Percentiles rank a stretch among this genome's conserved stretches.
Evolutionary conservation across 1,140 invertebrate genomes (phyloP).

Genomic region (Ylistrum balloti): DNA sequence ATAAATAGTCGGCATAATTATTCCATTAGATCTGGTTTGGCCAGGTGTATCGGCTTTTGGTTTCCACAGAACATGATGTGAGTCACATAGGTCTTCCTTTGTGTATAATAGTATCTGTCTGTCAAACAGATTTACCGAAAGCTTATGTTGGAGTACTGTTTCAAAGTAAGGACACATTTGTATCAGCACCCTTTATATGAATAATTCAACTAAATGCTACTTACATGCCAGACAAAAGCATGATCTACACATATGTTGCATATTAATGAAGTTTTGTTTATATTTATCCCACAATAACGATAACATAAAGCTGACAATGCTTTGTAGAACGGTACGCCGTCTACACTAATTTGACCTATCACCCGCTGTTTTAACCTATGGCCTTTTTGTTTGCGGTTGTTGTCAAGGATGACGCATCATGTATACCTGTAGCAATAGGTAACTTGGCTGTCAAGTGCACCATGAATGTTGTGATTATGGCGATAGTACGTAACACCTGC

Average conservation of each 20-base stretch:
- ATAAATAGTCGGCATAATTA: conserved; percentile 35
- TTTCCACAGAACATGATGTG: conserved; percentile 4
- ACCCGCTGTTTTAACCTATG: not conserved
- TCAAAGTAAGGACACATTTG: not conserved
- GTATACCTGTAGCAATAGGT: conserved; percentile 10
- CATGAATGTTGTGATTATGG: conserved; percentile 11
- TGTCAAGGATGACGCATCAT: conserved; percentile 30
- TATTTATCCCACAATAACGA: not conserved
- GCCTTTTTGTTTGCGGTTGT: conserved; percentile 27
- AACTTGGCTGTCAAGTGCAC: conserved; percentile 32
- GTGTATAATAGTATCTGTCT: conserved; percentile 2
- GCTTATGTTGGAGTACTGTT: not conserved
- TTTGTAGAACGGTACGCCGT: not conserved
- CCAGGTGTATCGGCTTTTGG: conserved; percentile 37
- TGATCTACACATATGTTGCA: not conserved
- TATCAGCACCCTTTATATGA: not conserved
- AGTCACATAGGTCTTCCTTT: not conserved
- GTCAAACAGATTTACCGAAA: not conserved
- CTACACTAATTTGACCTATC: conserved; percentile 20
- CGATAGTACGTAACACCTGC: conserved; percentile 31
- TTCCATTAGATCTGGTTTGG: conserved; percentile 38
- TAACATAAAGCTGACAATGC: not conserved
- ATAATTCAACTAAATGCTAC: not conserved
- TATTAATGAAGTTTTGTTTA: not conserved
- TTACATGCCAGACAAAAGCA: not conserved